These are phyloP conservation scores for Ypsolopha sequella DNA, from an alignment of 2,888 invertebrate genomes.

Conservation along the genomic window DNA sequence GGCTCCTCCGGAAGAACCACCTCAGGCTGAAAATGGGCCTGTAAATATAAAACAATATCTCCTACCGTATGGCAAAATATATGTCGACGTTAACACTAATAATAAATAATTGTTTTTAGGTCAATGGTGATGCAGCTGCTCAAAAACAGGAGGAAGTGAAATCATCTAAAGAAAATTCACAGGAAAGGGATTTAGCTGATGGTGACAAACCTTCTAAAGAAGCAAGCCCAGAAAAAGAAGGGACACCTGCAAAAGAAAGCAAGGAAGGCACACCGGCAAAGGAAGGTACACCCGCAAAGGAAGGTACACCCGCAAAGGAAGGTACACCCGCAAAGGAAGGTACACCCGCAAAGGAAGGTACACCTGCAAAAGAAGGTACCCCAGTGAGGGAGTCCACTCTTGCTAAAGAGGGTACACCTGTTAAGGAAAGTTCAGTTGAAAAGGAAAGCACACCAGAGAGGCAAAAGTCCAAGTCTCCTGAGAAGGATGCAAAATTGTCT, in stretches of 20 bases:
- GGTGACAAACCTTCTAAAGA: slow-evolving; percentile 3
- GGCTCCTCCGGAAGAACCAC: slow-evolving; percentile 57
- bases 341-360: slow-evolving; percentile 15
- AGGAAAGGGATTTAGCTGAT: slow-evolving; percentile 28
- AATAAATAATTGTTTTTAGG: not conserved
- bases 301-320: slow-evolving; percentile 8
- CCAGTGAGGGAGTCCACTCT: slow-evolving; percentile 21
- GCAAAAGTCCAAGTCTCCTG: slow-evolving; percentile 5
- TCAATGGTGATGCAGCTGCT: slow-evolving; percentile 32
- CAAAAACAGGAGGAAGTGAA: slow-evolving; percentile 19
- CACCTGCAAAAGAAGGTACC: slow-evolving; percentile 23
- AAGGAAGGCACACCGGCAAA: slow-evolving; percentile 7
- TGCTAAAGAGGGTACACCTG: slow-evolving; percentile 23
- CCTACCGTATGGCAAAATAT: not conserved
- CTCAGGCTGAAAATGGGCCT: slow-evolving; percentile 22
- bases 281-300: slow-evolving; percentile 9
- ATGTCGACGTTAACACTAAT: not conserved
- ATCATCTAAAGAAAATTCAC: slow-evolving; percentile 38
- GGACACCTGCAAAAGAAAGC: slow-evolving; percentile 1
- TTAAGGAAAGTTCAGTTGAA: slow-evolving; percentile 18
- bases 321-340: slow-evolving; percentile 10
- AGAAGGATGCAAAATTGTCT: slow-evolving; percentile 11
- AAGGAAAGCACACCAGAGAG: slow-evolving; percentile 8
- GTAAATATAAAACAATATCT: not conserved
- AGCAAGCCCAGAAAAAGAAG: slow-evolving; percentile 11